Base-by-base conservation (phyloP, 2,113 vertebrate species). In the Centropus bengalensis region DNA sequence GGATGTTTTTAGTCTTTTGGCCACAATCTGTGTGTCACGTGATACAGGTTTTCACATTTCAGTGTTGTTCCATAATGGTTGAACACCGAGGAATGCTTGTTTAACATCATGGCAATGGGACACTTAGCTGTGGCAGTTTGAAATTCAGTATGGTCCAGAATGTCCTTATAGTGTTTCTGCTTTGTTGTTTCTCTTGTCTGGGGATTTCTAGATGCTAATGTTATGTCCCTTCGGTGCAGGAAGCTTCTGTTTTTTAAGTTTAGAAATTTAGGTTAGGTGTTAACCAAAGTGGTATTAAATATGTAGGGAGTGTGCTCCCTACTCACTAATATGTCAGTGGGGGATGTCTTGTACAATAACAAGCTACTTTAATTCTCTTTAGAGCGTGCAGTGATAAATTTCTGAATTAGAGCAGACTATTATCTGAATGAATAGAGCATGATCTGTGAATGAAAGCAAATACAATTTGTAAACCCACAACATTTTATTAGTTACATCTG, bases 161-260 rank as follows among this genome's bases (percentile, higher is more conserved):
- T n/a, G 19, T 73, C 21, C 59, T 69, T 44, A 42, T 11, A 7
- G 4, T n/a, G 6, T 33, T 28, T 36, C 2, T 36, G 22, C n/a
- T 77, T 66, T 36, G 5, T 30, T 75, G 51, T 78, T 36, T 7
- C 36, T 36, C 36, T 36, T 56, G n/a, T 27, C 3, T 24, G 32
- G 27, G 20, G 10, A 27, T 58, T 87, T 87, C 51, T 49, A 40
- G 12, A 27, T 69, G 28, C 10, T 40, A 4, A 21, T 0, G 0
- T 70, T 70, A 40, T 12, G 9, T 3, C 15, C 9, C 14, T 27
- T 42, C 30, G 24, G 8, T 40, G 11, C 30, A 59, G 10, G 52
- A 71, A 81, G 23, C 52, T 52, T 19, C 7, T 74, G 22, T 1
- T 5, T 56, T 67, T 68, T 40, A 73, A 36, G 12, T 80, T 52